Percentiles rank a stretch among this genome's conserved stretches.
Evolutionary conservation across 2,888 invertebrate species (phyloP).

Genomic region (Alentia gelatinosa): DNA sequence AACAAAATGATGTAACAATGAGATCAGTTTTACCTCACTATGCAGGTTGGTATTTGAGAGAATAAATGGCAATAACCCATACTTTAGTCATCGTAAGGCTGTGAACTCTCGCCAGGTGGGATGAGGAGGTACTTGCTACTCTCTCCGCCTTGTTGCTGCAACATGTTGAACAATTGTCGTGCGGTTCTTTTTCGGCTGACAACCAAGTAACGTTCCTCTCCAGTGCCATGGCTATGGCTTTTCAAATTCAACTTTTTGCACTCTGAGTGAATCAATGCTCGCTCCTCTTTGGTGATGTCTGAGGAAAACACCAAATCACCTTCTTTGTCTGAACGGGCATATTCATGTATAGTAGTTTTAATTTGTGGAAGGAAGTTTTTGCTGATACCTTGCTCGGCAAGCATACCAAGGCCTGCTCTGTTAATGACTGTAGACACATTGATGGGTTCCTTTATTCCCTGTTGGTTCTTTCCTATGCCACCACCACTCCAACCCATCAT

Average conservation of each 20-base stretch:
- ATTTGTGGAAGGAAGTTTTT: constrained; percentile 72
- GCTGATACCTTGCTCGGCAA: constrained; percentile 68
- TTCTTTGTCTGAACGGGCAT: constrained; percentile 73
- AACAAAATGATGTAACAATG: too few species aligned
- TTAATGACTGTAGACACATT: constrained; percentile 70
- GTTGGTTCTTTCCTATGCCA: constrained; percentile 84
- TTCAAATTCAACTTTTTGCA: constrained; percentile 81
- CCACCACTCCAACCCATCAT: constrained; percentile 89
- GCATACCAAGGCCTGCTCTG: constrained; percentile 77
- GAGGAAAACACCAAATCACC: constrained; percentile 81
- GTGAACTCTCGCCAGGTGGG: constrained; percentile 53
- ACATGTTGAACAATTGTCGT: constrained; percentile 81
- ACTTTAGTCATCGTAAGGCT: too few species aligned
- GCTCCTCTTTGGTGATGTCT: constrained; percentile 81
- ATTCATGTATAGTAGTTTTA: constrained; percentile 74
- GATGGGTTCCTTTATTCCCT: constrained; percentile 86
- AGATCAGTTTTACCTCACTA: too few species aligned
- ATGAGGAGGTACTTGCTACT: constrained; percentile 61
- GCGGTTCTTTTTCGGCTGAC: constrained; percentile 82
- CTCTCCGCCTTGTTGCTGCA: constrained; percentile 69
- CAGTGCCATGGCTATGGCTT: constrained; percentile 82
- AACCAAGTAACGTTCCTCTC: constrained; percentile 82
- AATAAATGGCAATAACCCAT: too few species aligned
- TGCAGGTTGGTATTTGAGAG: too few species aligned
- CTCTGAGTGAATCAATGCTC: constrained; percentile 80